phyloP scores from a whole-genome alignment of 2,888 invertebrate genomes.

The Chelonus formosanus region DNA sequence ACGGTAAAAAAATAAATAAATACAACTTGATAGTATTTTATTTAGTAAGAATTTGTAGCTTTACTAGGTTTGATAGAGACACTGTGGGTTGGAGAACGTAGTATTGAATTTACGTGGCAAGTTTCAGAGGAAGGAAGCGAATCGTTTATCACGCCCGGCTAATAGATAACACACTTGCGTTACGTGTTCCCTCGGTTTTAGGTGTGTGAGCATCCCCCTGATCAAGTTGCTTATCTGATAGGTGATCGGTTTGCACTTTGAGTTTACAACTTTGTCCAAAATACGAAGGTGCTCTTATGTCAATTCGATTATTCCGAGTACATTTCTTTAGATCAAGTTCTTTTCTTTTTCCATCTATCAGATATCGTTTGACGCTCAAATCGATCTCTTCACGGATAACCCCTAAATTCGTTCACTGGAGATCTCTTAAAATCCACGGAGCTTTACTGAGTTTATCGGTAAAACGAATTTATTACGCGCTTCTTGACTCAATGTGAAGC shows the following conservation, averaged over 20 bases:
- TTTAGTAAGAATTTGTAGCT: no score
- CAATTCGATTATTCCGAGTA: conserved; percentile 29
- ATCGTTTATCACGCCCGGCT: conserved; percentile 48
- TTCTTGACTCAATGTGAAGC: conserved; percentile 30
- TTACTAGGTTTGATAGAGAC: conserved; percentile 9
- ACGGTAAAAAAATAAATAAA: no score
- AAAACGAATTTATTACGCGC: conserved; percentile 38
- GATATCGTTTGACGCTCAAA: conserved; percentile 34
- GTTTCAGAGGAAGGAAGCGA: conserved; percentile 45
- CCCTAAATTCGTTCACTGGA: conserved; percentile 33
- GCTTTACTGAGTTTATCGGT: conserved; percentile 32
- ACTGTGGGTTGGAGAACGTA: conserved; percentile 5
- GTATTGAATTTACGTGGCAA: conserved; percentile 45
- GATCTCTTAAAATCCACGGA: conserved; percentile 31
- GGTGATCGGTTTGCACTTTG: conserved; percentile 16
- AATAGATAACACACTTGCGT: conserved; percentile 48
- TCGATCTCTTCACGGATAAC: conserved; percentile 35
- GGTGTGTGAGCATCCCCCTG: conserved; percentile 29
- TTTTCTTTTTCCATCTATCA: conserved; percentile 14
- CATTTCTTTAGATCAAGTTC: conserved; percentile 4
- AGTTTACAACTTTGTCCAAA: conserved; percentile 27
- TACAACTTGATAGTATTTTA: no score
- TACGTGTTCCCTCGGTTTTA: conserved; percentile 35
- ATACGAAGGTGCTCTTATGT: conserved; percentile 17
- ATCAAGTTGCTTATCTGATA: conserved; percentile 24